Evolutionary conservation across 2,797 vertebrate species (phyloP).

Genomic region (Gallinago stenura): DNA sequence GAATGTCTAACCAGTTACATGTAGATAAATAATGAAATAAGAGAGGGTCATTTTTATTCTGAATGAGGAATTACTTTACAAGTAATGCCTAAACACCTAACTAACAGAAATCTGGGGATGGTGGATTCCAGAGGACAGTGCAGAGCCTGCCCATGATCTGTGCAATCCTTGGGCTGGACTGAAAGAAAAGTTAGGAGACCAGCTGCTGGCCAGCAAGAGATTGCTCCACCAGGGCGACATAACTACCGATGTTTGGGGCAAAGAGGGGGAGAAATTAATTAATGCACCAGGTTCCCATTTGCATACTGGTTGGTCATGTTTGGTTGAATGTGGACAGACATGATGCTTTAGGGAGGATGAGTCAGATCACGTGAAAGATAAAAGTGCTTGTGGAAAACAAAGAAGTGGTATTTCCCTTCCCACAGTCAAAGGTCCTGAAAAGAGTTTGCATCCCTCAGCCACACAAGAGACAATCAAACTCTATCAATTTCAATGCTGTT

Average conservation of each 20-base stretch:
- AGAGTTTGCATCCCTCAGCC: not conserved
- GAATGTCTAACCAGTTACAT: not conserved
- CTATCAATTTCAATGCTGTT: not conserved
- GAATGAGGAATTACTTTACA: not conserved
- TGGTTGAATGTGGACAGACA: not conserved
- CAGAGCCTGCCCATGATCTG: not conserved
- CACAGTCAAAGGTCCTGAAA: not conserved
- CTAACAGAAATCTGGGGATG: not conserved
- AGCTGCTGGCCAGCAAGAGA: not conserved
- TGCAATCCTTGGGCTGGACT: not conserved
- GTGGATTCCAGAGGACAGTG: not conserved
- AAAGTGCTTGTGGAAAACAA: not conserved
- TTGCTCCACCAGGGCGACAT: not conserved
- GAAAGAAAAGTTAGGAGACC: not conserved
- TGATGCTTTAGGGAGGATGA: not conserved
- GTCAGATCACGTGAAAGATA: not conserved
- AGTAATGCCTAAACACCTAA: not conserved
- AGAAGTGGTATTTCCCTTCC: not conserved
- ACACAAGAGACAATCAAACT: not conserved
- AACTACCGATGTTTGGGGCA: not conserved
- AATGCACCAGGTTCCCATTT: not conserved
- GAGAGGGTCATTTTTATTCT: not conserved
- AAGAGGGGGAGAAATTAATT: not conserved
- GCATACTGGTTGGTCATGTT: not conserved
- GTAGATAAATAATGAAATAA: not conserved